Evolutionary conservation across 2,888 invertebrate species (phyloP).

Genomic region (Suillia variegata): DNA sequence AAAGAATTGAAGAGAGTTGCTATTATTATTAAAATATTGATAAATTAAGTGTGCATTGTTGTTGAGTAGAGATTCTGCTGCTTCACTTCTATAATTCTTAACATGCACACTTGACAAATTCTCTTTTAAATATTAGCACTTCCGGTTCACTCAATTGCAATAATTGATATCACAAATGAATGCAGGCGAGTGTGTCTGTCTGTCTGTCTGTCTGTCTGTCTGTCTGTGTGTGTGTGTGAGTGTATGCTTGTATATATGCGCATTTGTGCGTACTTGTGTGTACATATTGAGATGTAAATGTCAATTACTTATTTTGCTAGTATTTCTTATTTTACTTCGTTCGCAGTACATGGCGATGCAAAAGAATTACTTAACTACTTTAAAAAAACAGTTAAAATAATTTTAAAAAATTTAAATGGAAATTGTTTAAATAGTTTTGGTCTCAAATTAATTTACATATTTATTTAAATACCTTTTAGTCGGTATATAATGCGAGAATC

Average conservation of each 20-base stretch:
- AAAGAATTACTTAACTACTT: too few relatives aligned
- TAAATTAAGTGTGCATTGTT: background rate
- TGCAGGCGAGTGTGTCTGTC: constrained; percentile 1
- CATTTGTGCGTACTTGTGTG: background rate
- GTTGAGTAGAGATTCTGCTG: too few relatives aligned
- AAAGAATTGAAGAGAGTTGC: too few relatives aligned
- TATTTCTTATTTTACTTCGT: too few relatives aligned
- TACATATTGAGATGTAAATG: background rate
- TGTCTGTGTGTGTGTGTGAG: background rate
- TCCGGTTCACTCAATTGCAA: constrained; percentile 22
- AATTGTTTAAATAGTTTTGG: too few relatives aligned
- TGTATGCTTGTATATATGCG: background rate
- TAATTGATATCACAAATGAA: constrained; percentile 21
- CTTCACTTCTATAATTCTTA: background rate
- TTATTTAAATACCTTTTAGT: too few relatives aligned
- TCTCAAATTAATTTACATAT: too few relatives aligned
- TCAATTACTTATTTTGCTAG: background rate
- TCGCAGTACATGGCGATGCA: too few relatives aligned
- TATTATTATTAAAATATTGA: background rate
- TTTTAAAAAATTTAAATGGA: too few relatives aligned
- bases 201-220: background rate
- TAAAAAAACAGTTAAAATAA: too few relatives aligned
- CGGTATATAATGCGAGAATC: too few relatives aligned
- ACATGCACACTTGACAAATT: background rate
- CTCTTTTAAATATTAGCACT: constrained; percentile 22